These are phyloP conservation scores for Brachionus asplanchnoidis DNA, from an alignment of 1,140 invertebrate species.

Conservation along the genomic window DNA sequence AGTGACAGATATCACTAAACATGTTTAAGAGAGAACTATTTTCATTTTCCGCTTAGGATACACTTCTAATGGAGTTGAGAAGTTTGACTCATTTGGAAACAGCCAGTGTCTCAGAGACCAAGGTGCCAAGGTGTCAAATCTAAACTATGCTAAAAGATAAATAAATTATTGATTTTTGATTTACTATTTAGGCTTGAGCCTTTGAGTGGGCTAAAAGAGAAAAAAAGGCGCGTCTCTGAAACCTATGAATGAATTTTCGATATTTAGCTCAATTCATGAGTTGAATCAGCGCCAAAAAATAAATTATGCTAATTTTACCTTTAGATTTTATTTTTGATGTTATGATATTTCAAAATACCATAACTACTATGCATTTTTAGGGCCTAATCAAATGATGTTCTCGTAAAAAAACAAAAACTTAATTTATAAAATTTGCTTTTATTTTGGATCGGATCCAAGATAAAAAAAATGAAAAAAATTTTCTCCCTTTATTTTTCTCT, in stretches of 20 bases:
- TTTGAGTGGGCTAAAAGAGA: not conserved
- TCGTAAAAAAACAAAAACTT: not conserved
- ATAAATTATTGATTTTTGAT: not conserved
- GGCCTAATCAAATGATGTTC: slow-evolving; percentile 22
- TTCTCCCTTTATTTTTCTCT: not conserved
- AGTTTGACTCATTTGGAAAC: too few relatives aligned
- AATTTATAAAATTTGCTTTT: not conserved
- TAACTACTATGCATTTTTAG: slow-evolving; percentile 30
- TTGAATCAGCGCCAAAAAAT: slow-evolving; percentile 19
- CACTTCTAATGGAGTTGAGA: too few relatives aligned
- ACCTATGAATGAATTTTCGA: slow-evolving; percentile 22
- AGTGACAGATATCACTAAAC: too few relatives aligned
- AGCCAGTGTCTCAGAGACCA: too few relatives aligned
- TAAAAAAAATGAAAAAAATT: not conserved
- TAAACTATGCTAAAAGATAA: not conserved
- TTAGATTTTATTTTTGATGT: not conserved
- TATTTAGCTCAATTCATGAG: not conserved
- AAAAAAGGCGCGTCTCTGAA: not conserved
- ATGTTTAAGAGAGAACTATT: too few relatives aligned
- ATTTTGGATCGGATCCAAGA: slow-evolving; percentile 27
- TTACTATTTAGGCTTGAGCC: not conserved
- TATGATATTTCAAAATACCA: slow-evolving; percentile 38
- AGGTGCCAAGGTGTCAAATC: not conserved
- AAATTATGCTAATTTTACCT: slow-evolving; percentile 34
- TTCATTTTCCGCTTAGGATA: too few relatives aligned